A percentile compares a stretch with the other conserved stretches of the same genome.
phyloP scores from a whole-genome alignment of 2,888 invertebrate species.

The Drosophila algonquin region DNA sequence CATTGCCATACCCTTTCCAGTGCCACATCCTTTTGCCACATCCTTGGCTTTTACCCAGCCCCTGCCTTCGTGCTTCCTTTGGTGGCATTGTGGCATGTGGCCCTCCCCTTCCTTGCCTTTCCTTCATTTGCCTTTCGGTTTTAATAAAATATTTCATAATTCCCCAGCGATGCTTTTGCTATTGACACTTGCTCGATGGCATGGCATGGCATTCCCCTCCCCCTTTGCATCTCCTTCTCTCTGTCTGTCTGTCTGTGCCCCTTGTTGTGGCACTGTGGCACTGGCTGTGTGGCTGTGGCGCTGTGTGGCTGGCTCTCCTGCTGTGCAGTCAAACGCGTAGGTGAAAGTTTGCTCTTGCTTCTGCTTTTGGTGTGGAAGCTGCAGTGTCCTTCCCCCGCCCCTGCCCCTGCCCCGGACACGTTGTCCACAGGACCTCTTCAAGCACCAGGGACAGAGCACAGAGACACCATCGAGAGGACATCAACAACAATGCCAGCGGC shows the following conservation, averaged over 20 bases:
- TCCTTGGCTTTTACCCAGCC: neutral
- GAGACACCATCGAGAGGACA: slow-evolving; percentile 28
- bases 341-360: slow-evolving; percentile 62
- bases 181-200: slow-evolving; percentile 76
- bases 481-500: slow-evolving; percentile 66
- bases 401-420: slow-evolving; percentile 9
- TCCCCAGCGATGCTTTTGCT: slow-evolving; percentile 70
- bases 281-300: neutral
- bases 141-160: slow-evolving; percentile 79
- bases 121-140: slow-evolving; percentile 63
- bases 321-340: slow-evolving; percentile 72
- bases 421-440: slow-evolving; percentile 37
- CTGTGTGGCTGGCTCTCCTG: slow-evolving; percentile 48
- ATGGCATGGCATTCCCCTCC: slow-evolving; percentile 33
- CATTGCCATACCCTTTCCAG: neutral
- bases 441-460: slow-evolving; percentile 17
- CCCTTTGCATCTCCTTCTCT: neutral
- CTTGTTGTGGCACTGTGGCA: neutral
- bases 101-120: slow-evolving; percentile 8
- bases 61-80: neutral
- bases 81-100: neutral
- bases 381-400: slow-evolving; percentile 32
- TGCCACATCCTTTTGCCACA: neutral
- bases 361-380: slow-evolving; percentile 34
- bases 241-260: slow-evolving; percentile 16